phyloP scores from a whole-genome alignment of 2,888 invertebrate genomes.

The Aleiodes testaceus region DNA sequence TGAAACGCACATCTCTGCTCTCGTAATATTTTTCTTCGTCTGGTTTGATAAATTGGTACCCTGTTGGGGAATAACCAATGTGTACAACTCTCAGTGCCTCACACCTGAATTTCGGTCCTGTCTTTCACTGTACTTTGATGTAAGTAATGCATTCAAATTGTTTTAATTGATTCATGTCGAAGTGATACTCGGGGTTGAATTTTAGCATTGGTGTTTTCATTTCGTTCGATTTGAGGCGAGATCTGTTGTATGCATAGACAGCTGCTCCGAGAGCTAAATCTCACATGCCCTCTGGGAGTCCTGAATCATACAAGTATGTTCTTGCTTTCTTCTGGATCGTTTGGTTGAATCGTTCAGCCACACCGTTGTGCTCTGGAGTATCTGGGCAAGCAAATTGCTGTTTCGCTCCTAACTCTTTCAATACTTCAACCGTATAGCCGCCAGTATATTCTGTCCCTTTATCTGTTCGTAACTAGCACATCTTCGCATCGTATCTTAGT shows the following conservation, averaged over 20 bases:
- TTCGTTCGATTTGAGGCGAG: slow-evolving; percentile 46
- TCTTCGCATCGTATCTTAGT: slow-evolving; percentile 47
- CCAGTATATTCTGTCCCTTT: slow-evolving; percentile 49
- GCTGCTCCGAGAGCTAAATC: slow-evolving; percentile 50
- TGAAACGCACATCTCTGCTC: slow-evolving; percentile 44
- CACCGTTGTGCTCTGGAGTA: slow-evolving; percentile 48
- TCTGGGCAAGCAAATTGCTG: slow-evolving; percentile 36
- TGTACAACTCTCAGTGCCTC: slow-evolving; percentile 32
- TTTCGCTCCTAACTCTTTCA: slow-evolving; percentile 41
- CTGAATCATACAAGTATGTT: slow-evolving; percentile 47
- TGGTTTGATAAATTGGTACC: slow-evolving; percentile 43
- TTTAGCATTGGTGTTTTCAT: slow-evolving; percentile 39
- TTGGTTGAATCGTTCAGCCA: slow-evolving; percentile 48
- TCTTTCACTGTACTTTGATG: slow-evolving; percentile 42
- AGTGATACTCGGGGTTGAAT: slow-evolving; percentile 41
- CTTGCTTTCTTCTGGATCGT: slow-evolving; percentile 47
- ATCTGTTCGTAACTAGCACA: slow-evolving; percentile 46
- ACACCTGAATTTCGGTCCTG: slow-evolving; percentile 42
- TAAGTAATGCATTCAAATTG: slow-evolving; percentile 49
- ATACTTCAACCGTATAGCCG: slow-evolving; percentile 40
- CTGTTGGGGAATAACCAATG: slow-evolving; percentile 43
- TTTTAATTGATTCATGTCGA: slow-evolving; percentile 43
- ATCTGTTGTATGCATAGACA: slow-evolving; percentile 37
- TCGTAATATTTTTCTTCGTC: slow-evolving; percentile 49
- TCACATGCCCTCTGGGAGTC: slow-evolving; percentile 51